Percentiles rank a stretch among this genome's conserved stretches.
Conservation (phyloP, 2,113 vertebrate genomes). For the Pogonocichla stellata region DNA sequence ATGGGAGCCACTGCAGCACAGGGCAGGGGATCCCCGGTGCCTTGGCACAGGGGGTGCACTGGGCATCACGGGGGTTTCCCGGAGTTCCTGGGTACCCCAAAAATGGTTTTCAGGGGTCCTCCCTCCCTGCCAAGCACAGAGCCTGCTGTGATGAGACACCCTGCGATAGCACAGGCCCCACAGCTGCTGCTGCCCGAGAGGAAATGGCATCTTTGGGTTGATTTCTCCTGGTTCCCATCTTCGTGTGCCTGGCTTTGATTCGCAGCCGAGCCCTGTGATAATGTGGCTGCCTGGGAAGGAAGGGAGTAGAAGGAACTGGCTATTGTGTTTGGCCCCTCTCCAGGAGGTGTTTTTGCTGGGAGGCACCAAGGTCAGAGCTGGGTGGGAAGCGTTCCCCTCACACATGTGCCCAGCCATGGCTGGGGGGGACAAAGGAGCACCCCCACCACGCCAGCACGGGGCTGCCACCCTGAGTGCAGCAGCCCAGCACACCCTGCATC, state of each 20-base stretch:
- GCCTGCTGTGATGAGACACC: fast-evolving
- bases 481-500: background rate
- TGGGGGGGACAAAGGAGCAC: background rate
- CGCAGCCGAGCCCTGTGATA: constrained; percentile 33
- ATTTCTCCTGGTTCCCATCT: constrained; percentile 15
- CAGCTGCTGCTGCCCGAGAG: fast-evolving
- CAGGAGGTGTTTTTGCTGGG: constrained; percentile 48
- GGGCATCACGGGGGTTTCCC: fast-evolving
- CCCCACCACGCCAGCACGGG: fast-evolving
- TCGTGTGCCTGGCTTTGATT: constrained; percentile 37
- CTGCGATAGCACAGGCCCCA: fast-evolving
- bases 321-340: constrained; percentile 63
- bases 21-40: background rate
- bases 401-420: background rate
- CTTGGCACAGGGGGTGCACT: fast-evolving
- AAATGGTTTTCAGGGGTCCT: fast-evolving
- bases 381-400: constrained; percentile 13
- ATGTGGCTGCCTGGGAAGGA: constrained; percentile 63
- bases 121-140: background rate
- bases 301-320: constrained; percentile 66
- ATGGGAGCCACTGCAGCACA: fast-evolving
- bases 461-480: fast-evolving
- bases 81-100: background rate
- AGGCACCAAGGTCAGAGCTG: constrained; percentile 34
- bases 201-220: background rate